Evolutionary conservation across 2,888 invertebrate species (phyloP).

Genomic region (Protophormia terraenovae): DNA sequence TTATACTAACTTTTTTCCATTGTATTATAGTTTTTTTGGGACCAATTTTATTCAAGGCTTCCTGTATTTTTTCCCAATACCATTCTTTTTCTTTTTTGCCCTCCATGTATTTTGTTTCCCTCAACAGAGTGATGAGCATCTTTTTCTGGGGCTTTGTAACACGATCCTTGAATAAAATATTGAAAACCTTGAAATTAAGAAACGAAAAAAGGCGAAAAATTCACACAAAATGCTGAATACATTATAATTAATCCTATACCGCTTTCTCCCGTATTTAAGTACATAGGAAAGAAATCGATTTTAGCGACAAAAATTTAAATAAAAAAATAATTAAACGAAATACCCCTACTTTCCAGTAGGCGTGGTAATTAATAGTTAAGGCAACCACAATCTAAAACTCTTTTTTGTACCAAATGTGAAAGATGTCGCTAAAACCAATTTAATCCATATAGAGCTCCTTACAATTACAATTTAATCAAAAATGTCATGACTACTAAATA

Average conservation of each 20-base stretch:
- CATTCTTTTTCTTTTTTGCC: conserved; percentile 80
- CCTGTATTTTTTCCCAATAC: conserved; percentile 81
- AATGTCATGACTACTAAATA: too few species aligned
- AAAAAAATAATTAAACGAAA: too few species aligned
- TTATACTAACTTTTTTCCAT: conserved; percentile 77
- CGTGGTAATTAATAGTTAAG: too few species aligned
- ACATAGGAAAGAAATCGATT: too few species aligned
- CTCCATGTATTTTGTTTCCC: conserved; percentile 80
- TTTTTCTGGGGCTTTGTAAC: conserved; percentile 80
- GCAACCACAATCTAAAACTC: too few species aligned
- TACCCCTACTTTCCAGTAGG: too few species aligned
- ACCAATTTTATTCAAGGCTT: conserved; percentile 79
- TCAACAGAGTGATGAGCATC: conserved; percentile 79
- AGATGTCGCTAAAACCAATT: too few species aligned
- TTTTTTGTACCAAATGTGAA: too few species aligned
- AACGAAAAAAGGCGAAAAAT: conserved; percentile 71
- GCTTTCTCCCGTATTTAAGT: too few species aligned
- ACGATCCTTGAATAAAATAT: conserved; percentile 79
- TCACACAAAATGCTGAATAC: conserved; percentile 71
- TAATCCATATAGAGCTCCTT: neutral
- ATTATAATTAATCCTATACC: conserved; percentile 38
- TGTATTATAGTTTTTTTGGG: conserved; percentile 80
- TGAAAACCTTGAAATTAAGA: conserved; percentile 74
- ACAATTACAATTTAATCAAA: too few species aligned
- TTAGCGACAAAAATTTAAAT: too few species aligned